phyloP scores from a whole-genome alignment of 2,113 vertebrate genomes.

The Corythoichthys intestinalis region DNA sequence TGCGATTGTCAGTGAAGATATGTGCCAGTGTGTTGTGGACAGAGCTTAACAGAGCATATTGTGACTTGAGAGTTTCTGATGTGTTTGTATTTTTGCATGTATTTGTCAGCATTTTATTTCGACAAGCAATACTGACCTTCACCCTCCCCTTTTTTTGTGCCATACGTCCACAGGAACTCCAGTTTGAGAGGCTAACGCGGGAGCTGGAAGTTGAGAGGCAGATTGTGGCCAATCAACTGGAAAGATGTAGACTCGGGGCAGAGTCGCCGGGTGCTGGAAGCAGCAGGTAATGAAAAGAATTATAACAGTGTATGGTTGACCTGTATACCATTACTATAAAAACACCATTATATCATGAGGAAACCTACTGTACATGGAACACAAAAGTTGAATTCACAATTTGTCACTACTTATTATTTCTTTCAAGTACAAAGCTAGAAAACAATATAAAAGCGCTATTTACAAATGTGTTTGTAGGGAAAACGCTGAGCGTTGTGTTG shows the following conservation, averaged over 20 bases:
- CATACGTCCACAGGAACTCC: slow-evolving; percentile 83
- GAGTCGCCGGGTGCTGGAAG: slow-evolving; percentile 95
- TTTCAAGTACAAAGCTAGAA: neutral
- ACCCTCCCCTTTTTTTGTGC: slow-evolving; percentile 4
- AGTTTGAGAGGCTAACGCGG: slow-evolving; percentile 98
- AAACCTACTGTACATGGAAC: neutral
- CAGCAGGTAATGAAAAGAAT: slow-evolving; percentile 85
- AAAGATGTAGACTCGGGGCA: slow-evolving; percentile 97
- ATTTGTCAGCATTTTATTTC: neutral
- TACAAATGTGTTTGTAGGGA: neutral
- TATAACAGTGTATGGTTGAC: neutral
- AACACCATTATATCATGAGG: too few relatives aligned
- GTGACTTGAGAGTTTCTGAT: neutral
- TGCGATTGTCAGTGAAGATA: neutral
- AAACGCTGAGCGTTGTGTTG: slow-evolving; percentile 17
- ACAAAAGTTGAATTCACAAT: too few relatives aligned
- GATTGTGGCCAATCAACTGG: slow-evolving; percentile 99
- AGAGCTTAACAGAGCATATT: neutral
- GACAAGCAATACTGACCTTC: slow-evolving; percentile 17
- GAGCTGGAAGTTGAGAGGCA: slow-evolving; percentile 99
- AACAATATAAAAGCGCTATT: slow-evolving; percentile 3
- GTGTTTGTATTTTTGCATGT: neutral
- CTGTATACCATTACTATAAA: neutral
- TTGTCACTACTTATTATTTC: neutral
- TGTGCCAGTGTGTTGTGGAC: neutral